Percentiles rank a stretch among this genome's conserved stretches.
Conservation (phyloP, 2,113 vertebrate species). For the Seriola aureovittata region DNA sequence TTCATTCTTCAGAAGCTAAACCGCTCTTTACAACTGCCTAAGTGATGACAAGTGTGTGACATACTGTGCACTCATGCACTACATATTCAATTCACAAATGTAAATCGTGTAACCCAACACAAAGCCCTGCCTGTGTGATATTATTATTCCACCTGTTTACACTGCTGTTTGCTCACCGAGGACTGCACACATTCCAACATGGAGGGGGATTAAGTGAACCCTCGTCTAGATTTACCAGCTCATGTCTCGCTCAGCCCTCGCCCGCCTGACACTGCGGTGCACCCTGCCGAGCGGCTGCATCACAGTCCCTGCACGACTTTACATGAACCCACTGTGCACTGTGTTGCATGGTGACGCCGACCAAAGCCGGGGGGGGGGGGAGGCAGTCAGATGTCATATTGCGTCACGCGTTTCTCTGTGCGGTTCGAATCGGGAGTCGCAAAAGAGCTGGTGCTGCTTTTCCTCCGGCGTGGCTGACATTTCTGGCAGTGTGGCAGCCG, state of each 20-base stretch:
- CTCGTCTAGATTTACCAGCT: constrained; percentile 43
- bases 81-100: not conserved
- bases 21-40: not conserved
- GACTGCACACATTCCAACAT: constrained; percentile 63
- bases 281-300: constrained; percentile 1
- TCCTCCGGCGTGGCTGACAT: not conserved
- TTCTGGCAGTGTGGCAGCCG: not conserved
- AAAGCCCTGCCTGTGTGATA: constrained; percentile 33
- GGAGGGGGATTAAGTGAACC: constrained; percentile 59
- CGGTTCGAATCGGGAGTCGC: not conserved
- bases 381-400: constrained; percentile 23
- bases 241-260: constrained; percentile 3
- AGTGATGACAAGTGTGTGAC: not conserved
- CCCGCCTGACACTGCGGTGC: not conserved
- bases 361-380: not conserved
- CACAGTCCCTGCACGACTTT: not conserved
- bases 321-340: not conserved
- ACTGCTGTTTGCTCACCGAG: constrained; percentile 30
- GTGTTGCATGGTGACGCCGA: constrained; percentile 5
- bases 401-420: constrained; percentile 1
- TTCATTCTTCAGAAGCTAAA: no score
- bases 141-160: constrained; percentile 68
- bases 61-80: no score
- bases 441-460: not conserved
- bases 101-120: constrained; percentile 7